phyloP scores from a whole-genome alignment of 2,797 vertebrate genomes.

The Hemitrygon akajei region DNA sequence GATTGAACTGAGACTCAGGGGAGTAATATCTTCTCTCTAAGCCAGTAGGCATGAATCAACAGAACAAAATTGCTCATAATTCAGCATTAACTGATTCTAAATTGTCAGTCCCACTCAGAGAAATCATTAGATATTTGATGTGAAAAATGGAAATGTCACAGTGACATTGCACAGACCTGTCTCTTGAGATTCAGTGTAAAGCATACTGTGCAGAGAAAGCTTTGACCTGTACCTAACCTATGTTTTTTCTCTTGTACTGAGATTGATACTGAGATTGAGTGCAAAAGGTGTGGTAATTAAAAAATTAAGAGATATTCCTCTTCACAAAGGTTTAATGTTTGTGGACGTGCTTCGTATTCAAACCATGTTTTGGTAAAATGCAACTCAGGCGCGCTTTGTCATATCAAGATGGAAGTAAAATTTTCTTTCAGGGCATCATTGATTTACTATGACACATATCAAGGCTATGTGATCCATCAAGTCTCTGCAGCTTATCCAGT shows the following conservation, averaged over 20 bases:
- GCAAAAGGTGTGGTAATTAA: neutral
- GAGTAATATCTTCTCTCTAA: neutral
- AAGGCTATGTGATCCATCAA: too few species aligned
- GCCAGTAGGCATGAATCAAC: slow-evolving; percentile 25
- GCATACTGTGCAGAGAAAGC: neutral
- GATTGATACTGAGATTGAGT: neutral
- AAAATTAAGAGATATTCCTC: neutral
- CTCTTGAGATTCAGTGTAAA: neutral
- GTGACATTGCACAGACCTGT: neutral
- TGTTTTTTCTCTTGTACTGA: neutral
- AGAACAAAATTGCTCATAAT: slow-evolving; percentile 25
- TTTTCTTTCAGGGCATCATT: neutral
- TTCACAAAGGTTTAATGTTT: neutral
- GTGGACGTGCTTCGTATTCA: neutral
- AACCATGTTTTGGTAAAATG: neutral
- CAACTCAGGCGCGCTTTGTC: neutral
- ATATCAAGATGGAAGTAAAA: neutral
- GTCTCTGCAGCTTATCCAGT: too few species aligned
- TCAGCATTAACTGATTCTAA: slow-evolving; percentile 19
- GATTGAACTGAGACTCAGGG: neutral
- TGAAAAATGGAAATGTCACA: slow-evolving; percentile 30
- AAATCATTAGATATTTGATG: neutral
- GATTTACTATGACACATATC: too few species aligned
- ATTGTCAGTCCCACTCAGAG: slow-evolving; percentile 21
- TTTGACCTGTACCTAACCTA: neutral